Base-by-base conservation (phyloP, 2,797 vertebrate species). In the Alectoris magna region DNA sequence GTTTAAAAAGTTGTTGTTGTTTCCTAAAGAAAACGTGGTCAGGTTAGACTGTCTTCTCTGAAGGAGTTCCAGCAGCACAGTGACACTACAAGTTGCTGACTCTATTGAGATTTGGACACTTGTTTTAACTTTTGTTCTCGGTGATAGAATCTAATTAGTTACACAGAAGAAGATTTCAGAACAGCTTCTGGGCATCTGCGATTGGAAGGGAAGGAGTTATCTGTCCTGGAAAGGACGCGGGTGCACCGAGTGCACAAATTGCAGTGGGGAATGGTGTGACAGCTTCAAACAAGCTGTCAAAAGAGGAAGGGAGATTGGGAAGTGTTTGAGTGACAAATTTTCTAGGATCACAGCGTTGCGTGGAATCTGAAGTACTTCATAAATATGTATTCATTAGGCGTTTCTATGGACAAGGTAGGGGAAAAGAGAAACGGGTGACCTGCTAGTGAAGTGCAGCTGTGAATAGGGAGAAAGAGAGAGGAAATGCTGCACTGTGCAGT, bases 281-380 rank as follows among this genome's bases (percentile, higher is more conserved):
- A 36, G 64, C 53, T 95, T 90, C 77, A 62, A 74, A 80, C 56
- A 66, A 94, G 44, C 74, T 94, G 81, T 94, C 77, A 68, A 31
- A 93, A 64, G 21, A 74, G 55, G 58, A 77, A 29, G 5, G 68
- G 84, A 68, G 74, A 66, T 71, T 64, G 88, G 67, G 66, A 90
- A 77, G 75, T 70, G 58, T 43, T 66, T 41, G 70, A 84, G 49
- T 72, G 71, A 66, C 62, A 74, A 62, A 71, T 90, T 76, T 55
- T 55, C 8, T 71, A n/a, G 78, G 91, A 71, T 91, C 41, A 60
- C 14, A 34, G 68, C 66, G 75, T 84, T 72, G 64, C 14, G 5
- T 59, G 83, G 77, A 80, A 94, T 49, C 46, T n/a, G 2, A 2
- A 24, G 51, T 36, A 8, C 51, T 84, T 84, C 43, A 71, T 71